phyloP scores from a whole-genome alignment of 53 echinoderm and acorn worm species.

The Echinarachnius parma region DNA sequence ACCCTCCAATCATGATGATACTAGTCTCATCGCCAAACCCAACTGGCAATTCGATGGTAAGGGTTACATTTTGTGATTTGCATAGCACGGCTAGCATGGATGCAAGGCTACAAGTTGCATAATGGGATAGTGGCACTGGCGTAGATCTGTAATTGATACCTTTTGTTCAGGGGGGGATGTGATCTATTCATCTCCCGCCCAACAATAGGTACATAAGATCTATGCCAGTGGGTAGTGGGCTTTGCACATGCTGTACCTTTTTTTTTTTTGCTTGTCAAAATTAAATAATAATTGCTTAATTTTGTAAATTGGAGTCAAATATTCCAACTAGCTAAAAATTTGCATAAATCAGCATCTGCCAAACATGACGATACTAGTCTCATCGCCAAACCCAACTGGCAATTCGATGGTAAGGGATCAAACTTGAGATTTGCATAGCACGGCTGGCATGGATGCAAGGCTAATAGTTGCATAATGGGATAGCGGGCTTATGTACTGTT shows the following conservation, averaged over 20 bases:
- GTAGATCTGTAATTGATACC: too few species aligned
- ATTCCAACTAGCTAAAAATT: not conserved
- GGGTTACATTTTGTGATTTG: not conserved
- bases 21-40: conserved; percentile 4
- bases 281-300: too few species aligned
- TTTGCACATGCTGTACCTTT: too few species aligned
- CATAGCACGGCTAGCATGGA: not conserved
- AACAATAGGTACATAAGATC: too few species aligned
- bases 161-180: too few species aligned
- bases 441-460: not conserved
- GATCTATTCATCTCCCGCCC: too few species aligned
- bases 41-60: conserved; percentile 40
- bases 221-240: too few species aligned
- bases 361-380: conserved; percentile 9
- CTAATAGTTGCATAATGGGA: too few species aligned
- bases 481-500: too few species aligned
- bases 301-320: too few species aligned
- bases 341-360: conserved; percentile 16
- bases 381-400: conserved; percentile 17
- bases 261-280: too few species aligned
- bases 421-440: conserved; percentile 1
- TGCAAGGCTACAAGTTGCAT: not conserved
- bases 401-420: conserved; percentile 39
- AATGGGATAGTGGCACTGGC: too few species aligned
- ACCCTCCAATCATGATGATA: conserved; percentile 16